Percentiles rank a stretch among this genome's conserved stretches.
phyloP scores from a whole-genome alignment of 1,140 invertebrate species.

The Trichonephila inaurata region DNA sequence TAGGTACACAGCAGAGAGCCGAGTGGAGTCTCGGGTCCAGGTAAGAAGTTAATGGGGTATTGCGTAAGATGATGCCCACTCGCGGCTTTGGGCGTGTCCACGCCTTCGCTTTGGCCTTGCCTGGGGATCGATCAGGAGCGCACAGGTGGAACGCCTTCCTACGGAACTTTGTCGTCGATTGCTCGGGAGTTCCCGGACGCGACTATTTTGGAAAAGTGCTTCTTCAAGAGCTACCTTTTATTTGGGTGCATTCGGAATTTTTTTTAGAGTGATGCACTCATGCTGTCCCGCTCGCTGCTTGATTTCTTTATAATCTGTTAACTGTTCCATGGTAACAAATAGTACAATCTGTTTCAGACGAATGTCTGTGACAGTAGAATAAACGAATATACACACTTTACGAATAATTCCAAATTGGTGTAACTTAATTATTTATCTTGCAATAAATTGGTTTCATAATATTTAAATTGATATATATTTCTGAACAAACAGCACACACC shows the following conservation, averaged over 20 bases:
- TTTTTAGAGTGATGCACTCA: not conserved
- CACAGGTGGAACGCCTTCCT: slow-evolving; percentile 32
- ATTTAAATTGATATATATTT: no score
- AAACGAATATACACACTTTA: no score
- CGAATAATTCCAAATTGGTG: no score
- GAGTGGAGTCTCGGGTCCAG: not conserved
- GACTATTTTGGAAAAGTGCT: slow-evolving; percentile 1
- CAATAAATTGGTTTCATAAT: no score
- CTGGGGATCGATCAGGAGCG: slow-evolving; percentile 45
- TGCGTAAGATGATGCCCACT: slow-evolving; percentile 48
- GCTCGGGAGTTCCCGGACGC: not conserved
- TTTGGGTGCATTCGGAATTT: not conserved
- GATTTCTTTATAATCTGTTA: not conserved
- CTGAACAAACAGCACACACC: no score
- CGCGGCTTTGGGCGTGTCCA: slow-evolving; percentile 40
- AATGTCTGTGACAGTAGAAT: no score
- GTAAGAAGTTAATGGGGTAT: slow-evolving; percentile 32
- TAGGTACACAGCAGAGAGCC: slow-evolving; percentile 15
- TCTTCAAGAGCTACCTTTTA: not conserved
- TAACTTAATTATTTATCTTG: no score
- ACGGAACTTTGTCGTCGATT: not conserved
- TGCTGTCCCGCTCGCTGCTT: not conserved
- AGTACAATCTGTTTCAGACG: no score
- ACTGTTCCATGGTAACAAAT: not conserved
- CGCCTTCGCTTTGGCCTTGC: slow-evolving; percentile 69